These are phyloP conservation scores for Vicugna pacos DNA, from an alignment of 2,113 vertebrate species.

Conservation along the genomic window DNA sequence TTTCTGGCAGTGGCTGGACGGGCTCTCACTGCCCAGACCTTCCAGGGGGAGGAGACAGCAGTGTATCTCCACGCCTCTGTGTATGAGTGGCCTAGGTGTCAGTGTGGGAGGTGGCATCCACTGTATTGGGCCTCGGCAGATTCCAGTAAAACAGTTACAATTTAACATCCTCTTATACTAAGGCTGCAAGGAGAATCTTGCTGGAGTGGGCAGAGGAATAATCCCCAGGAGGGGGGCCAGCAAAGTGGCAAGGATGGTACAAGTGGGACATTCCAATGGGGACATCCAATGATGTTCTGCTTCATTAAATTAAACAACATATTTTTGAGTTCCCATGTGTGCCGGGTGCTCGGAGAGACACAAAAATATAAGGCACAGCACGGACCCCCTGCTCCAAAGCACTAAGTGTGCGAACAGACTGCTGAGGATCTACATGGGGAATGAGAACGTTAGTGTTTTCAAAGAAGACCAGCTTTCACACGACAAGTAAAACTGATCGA, in stretches of 20 bases:
- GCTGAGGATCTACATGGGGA: neutral
- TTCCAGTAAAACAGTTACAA: neutral
- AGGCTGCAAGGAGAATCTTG: neutral
- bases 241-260: too few relatives aligned
- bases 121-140: neutral
- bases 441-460: neutral
- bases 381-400: neutral
- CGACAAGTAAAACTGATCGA: neutral
- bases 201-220: neutral
- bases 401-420: neutral
- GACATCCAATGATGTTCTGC: neutral
- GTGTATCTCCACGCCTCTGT: neutral
- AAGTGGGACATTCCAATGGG: neutral
- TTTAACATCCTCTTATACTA: neutral
- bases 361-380: neutral
- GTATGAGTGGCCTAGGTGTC: neutral
- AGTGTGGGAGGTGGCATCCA: neutral
- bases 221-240: fast-evolving
- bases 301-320: neutral
- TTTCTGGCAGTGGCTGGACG: neutral
- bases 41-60: neutral
- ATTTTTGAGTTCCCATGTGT: neutral
- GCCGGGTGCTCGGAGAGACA: neutral
- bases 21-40: neutral
- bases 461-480: neutral